phyloP scores from a whole-genome alignment of 2,888 invertebrate genomes.

The Polydrusus pterygomalis region DNA sequence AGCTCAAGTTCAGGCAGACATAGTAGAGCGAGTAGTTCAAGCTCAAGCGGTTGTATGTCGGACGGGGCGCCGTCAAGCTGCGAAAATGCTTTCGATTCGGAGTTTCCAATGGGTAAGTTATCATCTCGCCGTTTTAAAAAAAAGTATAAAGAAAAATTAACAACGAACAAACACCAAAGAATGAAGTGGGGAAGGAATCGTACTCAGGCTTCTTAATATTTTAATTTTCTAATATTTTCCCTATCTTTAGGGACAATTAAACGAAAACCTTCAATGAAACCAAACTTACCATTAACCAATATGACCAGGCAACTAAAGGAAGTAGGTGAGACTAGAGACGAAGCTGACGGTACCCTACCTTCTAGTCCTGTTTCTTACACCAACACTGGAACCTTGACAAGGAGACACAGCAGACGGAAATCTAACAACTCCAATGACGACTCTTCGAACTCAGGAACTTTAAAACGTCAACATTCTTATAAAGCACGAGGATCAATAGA shows the following conservation, averaged over 20 bases:
- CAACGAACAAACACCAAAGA: too few relatives aligned
- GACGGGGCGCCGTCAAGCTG: constrained; percentile 85
- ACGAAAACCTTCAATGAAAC: constrained; percentile 93
- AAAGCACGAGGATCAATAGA: constrained; percentile 70
- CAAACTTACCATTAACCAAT: constrained; percentile 91
- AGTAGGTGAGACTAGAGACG: constrained; percentile 84
- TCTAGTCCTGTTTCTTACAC: constrained; percentile 68
- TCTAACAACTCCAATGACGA: constrained; percentile 69
- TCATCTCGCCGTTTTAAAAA: too few relatives aligned
- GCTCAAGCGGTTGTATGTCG: constrained; percentile 89
- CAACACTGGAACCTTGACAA: constrained; percentile 72
- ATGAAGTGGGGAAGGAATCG: too few relatives aligned
- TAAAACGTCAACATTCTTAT: constrained; percentile 77
- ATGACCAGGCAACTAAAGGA: constrained; percentile 93
- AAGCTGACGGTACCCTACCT: constrained; percentile 73
- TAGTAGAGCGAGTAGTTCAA: constrained; percentile 88
- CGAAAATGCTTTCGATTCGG: constrained; percentile 83
- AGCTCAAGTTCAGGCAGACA: constrained; percentile 74
- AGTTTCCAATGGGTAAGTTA: constrained; percentile 81
- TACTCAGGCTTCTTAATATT: not conserved
- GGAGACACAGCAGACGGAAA: constrained; percentile 74
- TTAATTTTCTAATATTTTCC: not conserved
- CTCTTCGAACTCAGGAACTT: constrained; percentile 71
- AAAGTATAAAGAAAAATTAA: too few relatives aligned
- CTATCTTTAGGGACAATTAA: constrained; percentile 84